Conservation (phyloP, 2,888 invertebrate species). For the Physocephala rufipes region DNA sequence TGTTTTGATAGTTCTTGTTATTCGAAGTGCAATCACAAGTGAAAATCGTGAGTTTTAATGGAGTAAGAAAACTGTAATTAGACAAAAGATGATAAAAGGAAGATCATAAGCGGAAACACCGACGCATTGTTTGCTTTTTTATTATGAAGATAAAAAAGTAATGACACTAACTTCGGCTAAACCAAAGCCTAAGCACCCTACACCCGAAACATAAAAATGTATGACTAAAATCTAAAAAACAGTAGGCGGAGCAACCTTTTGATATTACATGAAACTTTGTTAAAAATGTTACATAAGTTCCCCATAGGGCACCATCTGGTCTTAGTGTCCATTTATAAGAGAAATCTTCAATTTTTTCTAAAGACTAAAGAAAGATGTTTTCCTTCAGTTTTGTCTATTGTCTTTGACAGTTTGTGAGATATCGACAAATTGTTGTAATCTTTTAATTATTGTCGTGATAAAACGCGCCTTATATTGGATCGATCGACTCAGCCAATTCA, state of each 20-base stretch:
- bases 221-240: background rate
- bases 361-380: no score
- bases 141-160: background rate
- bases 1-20: constrained; percentile 4
- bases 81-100: constrained; percentile 40
- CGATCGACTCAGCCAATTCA: background rate
- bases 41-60: constrained; percentile 14
- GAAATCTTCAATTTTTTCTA: no score
- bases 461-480: background rate
- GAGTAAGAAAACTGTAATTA: constrained; percentile 17
- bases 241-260: background rate
- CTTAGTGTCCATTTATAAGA: no score
- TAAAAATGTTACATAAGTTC: no score
- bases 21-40: constrained; percentile 33
- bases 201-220: no score
- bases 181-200: no score
- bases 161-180: background rate
- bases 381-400: no score
- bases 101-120: background rate
- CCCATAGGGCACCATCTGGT: no score
- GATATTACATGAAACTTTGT: background rate
- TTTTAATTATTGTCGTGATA: background rate
- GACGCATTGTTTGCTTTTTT: background rate
- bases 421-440: background rate
- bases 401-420: background rate